Conservation (phyloP, 2,797 vertebrate species). For the Gymnothorax reevesii region DNA sequence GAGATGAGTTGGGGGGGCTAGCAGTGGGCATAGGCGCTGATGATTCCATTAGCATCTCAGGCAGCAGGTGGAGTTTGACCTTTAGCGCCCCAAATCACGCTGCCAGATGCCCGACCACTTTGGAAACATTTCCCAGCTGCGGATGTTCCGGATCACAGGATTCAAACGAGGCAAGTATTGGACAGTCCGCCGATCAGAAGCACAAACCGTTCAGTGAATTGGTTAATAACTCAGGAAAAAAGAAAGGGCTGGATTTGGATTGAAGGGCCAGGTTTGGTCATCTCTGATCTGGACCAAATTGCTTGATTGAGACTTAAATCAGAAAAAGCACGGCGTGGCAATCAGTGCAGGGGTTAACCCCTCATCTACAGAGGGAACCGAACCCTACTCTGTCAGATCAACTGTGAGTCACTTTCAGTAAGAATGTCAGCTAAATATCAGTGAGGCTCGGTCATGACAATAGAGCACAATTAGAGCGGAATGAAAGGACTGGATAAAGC, state of each 20-base stretch:
- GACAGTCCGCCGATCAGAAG: neutral
- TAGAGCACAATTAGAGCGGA: neutral
- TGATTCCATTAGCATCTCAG: neutral
- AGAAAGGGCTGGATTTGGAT: too few species aligned
- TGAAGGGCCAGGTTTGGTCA: too few species aligned
- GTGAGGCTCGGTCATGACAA: neutral
- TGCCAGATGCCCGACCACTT: neutral
- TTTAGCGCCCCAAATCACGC: neutral
- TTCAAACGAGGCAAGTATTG: neutral
- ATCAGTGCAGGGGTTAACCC: too few species aligned
- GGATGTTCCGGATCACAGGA: neutral
- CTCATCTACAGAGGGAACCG: too few species aligned
- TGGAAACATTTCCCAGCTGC: neutral
- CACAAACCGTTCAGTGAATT: neutral
- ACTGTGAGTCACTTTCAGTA: too few species aligned
- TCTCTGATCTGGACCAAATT: too few species aligned
- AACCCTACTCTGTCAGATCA: too few species aligned
- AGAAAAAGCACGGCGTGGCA: too few species aligned
- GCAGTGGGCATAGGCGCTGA: neutral
- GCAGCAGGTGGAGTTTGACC: conserved; percentile 7
- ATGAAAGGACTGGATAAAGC: neutral
- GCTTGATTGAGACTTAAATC: too few species aligned
- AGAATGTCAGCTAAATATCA: too few species aligned
- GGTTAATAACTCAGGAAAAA: neutral
- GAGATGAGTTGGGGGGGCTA: neutral